A percentile compares a stretch with the other conserved stretches of the same genome.
These are phyloP conservation scores for Palaemon carinicauda DNA, from an alignment of 1,140 invertebrate genomes.

Conservation along the genomic window DNA sequence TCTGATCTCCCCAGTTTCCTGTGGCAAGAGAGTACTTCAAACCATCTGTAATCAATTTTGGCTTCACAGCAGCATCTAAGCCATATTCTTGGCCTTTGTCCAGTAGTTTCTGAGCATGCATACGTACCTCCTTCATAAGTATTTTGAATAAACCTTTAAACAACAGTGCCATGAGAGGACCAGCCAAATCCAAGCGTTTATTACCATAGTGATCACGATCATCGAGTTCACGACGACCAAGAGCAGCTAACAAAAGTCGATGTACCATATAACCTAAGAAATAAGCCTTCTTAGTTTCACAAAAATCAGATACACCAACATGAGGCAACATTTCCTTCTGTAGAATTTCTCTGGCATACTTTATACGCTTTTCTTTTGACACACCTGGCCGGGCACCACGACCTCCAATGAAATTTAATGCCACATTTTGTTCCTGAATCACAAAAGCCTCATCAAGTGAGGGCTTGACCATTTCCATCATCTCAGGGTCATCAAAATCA, in stretches of 20 bases:
- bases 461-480: conserved; percentile 99
- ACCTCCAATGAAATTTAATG: conserved; percentile 96
- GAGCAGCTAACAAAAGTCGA: conserved; percentile 87
- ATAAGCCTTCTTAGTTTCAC: conserved; percentile 99
- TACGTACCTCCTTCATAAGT: conserved; percentile 92
- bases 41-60: conserved; percentile 98
- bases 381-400: conserved; percentile 96
- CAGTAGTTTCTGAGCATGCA: conserved; percentile 99
- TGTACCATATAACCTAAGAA: conserved; percentile 99
- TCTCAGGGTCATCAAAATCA: conserved; percentile 98
- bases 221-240: conserved; percentile 95
- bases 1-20: conserved; percentile 99
- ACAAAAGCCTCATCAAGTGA: conserved; percentile 99
- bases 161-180: conserved; percentile 93
- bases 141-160: conserved; percentile 95
- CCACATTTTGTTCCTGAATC: conserved; percentile 98
- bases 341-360: conserved; percentile 98
- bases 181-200: conserved; percentile 96
- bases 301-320: conserved; percentile 98
- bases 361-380: conserved; percentile 97
- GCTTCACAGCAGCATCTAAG: conserved; percentile 95
- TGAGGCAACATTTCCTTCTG: conserved; percentile 99
- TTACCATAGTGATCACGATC: conserved; percentile 99
- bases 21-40: conserved; percentile 96
- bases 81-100: conserved; percentile 98